Conservation (phyloP, 2,888 invertebrate species). For the Caenorhabditis macrosperma region DNA sequence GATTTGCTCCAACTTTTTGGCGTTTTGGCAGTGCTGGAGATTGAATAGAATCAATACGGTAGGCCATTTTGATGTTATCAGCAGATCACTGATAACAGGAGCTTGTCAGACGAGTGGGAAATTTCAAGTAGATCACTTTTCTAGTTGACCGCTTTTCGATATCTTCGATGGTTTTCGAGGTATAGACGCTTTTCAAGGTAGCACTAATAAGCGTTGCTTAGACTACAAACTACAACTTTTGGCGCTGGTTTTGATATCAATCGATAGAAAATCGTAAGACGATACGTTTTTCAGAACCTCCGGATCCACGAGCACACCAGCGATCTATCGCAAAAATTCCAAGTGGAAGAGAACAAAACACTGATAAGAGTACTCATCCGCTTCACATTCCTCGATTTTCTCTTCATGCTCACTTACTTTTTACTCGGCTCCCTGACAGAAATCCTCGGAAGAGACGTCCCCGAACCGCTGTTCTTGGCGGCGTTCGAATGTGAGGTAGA, state of each 20-base stretch:
- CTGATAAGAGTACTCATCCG: conserved; percentile 12
- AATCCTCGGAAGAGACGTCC: neutral
- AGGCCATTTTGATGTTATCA: no score
- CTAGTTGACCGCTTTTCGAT: no score
- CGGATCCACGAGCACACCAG: neutral
- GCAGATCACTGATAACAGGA: no score
- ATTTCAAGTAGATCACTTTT: no score
- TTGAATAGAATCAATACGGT: conserved; percentile 5
- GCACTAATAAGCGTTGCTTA: no score
- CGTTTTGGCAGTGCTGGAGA: neutral
- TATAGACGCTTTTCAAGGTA: no score
- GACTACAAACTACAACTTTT: no score
- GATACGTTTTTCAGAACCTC: conserved; percentile 7
- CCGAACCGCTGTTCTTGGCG: neutral
- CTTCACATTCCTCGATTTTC: conserved; percentile 30
- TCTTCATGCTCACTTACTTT: conserved; percentile 39
- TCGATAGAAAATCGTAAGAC: no score
- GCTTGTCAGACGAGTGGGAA: no score
- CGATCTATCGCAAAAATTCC: conserved; percentile 28
- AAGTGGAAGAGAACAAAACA: conserved; percentile 35
- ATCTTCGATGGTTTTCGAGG: no score
- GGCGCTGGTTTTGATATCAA: no score
- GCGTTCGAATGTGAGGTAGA: neutral
- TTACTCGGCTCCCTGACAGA: neutral
- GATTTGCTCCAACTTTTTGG: neutral